Conservation (phyloP, 1,140 invertebrate species). For the Drosophila repleta region DNA sequence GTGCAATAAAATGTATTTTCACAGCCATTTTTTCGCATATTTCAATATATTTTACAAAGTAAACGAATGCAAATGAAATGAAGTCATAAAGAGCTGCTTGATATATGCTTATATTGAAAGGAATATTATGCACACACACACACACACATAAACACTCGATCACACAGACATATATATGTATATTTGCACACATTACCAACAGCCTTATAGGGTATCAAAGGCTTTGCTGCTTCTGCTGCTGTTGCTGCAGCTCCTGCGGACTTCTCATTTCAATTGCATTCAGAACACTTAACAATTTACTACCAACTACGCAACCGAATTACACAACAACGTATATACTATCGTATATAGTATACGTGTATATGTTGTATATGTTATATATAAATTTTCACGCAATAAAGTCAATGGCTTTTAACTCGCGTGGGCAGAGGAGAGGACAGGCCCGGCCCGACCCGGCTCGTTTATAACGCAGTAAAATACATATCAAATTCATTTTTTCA, state of each 20-base stretch:
- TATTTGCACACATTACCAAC: not conserved
- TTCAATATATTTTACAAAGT: too few relatives aligned
- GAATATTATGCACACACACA: too few relatives aligned
- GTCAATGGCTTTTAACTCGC: constrained; percentile 44
- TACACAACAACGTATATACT: constrained; percentile 28
- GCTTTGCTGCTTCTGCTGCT: constrained; percentile 15
- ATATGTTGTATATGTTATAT: constrained; percentile 22
- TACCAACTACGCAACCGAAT: constrained; percentile 51
- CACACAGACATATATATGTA: not conserved
- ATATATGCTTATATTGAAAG: too few relatives aligned
- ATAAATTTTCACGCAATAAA: constrained; percentile 77
- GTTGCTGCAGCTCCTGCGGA: constrained; percentile 15
- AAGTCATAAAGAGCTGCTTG: too few relatives aligned
- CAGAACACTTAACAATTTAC: constrained; percentile 73
- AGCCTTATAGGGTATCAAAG: constrained; percentile 22
- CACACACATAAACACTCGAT: too few relatives aligned
- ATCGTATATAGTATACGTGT: constrained; percentile 6
- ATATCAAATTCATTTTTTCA: constrained; percentile 39
- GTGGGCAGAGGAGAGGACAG: not conserved
- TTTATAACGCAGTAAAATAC: constrained; percentile 46
- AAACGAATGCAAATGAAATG: too few relatives aligned
- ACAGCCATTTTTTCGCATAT: too few relatives aligned
- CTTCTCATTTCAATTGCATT: constrained; percentile 73
- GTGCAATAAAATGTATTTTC: too few relatives aligned
- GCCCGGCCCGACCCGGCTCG: constrained; percentile 1